Conservation (phyloP, 2,888 invertebrate genomes). For the Nezara viridula region DNA sequence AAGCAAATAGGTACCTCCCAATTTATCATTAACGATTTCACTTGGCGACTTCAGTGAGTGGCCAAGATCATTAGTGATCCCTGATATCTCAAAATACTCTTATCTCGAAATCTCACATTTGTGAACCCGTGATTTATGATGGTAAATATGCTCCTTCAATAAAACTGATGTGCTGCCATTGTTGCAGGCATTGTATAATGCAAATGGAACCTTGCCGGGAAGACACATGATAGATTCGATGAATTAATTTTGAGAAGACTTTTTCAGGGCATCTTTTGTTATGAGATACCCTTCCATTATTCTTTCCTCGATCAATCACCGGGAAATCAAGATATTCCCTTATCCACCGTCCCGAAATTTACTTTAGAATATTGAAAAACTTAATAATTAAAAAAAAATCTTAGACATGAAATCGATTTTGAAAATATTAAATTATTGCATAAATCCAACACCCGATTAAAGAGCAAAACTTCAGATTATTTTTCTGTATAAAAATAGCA, state of each 20-base stretch:
- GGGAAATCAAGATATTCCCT: not conserved
- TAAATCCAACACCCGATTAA: too few species aligned
- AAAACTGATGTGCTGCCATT: slow-evolving; percentile 15
- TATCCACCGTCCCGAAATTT: not conserved
- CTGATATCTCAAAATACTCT: not conserved
- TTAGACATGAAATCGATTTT: too few species aligned
- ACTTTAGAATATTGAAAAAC: not conserved
- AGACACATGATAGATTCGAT: slow-evolving; percentile 1
- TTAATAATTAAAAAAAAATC: not conserved
- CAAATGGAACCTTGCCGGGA: not conserved
- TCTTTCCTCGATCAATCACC: not conserved
- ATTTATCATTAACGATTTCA: not conserved
- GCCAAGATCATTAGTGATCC: not conserved
- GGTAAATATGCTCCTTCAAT: not conserved
- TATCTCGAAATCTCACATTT: not conserved
- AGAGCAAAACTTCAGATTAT: too few species aligned
- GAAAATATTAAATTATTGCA: too few species aligned
- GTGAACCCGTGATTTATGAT: not conserved
- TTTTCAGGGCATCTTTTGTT: not conserved
- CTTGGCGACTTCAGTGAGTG: not conserved
- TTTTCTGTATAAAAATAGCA: too few species aligned
- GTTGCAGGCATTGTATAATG: not conserved
- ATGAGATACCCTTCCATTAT: not conserved
- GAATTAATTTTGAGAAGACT: not conserved
- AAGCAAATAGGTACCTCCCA: not conserved